phyloP scores from a whole-genome alignment of 2,888 invertebrate genomes.

The Spisula subtruncata region DNA sequence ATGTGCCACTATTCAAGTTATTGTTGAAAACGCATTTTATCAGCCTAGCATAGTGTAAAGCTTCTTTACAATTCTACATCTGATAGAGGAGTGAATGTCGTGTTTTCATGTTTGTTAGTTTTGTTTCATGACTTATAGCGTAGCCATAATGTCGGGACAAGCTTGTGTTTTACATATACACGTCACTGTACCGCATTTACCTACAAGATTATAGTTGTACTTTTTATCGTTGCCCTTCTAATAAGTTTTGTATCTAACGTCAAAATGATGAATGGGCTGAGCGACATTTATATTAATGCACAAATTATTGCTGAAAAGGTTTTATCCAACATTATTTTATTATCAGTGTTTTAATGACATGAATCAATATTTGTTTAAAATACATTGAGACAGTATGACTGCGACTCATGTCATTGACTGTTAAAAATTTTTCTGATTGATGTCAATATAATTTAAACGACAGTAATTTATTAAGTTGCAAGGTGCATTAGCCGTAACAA shows the following conservation, averaged over 20 bases:
- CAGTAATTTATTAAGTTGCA: constrained; percentile 35
- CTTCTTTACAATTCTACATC: constrained; percentile 35
- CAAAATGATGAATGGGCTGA: constrained; percentile 59
- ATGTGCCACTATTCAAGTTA: constrained; percentile 35
- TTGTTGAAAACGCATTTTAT: constrained; percentile 36
- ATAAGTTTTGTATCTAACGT: constrained; percentile 52
- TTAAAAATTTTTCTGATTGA: constrained; percentile 46
- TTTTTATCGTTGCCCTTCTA: constrained; percentile 45
- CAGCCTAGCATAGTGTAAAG: constrained; percentile 16
- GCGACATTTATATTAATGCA: constrained; percentile 61
- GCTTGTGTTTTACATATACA: constrained; percentile 51
- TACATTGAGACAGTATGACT: constrained; percentile 37
- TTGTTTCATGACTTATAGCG: constrained; percentile 49
- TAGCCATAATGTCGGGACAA: constrained; percentile 48
- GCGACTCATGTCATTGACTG: constrained; percentile 27
- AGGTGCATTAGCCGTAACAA: not conserved
- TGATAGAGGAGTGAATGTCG: constrained; percentile 29
- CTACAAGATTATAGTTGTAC: constrained; percentile 42
- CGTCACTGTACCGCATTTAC: constrained; percentile 38
- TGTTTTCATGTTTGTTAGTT: constrained; percentile 39
- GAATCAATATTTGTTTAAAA: constrained; percentile 48
- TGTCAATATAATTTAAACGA: constrained; percentile 35
- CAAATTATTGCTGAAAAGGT: constrained; percentile 53
- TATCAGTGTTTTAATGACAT: constrained; percentile 44
- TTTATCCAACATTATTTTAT: constrained; percentile 38